Percentiles rank a stretch among this genome's conserved stretches.
Conservation (phyloP, 1,140 invertebrate genomes). For the Zophobas morio region DNA sequence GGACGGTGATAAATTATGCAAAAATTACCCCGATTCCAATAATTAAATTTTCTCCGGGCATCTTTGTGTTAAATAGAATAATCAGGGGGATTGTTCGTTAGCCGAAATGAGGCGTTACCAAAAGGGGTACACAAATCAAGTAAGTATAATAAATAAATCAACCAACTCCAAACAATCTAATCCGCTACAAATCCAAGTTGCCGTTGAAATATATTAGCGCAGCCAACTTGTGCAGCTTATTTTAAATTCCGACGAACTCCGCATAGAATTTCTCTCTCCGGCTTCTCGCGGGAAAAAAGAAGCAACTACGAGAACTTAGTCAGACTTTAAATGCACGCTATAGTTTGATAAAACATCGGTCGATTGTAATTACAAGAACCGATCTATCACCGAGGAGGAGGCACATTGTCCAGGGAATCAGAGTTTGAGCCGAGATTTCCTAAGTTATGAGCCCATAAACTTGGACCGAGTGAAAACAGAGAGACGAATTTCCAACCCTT, state of each 20-base stretch:
- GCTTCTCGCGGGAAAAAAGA: conserved; percentile 26
- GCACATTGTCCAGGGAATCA: conserved; percentile 54
- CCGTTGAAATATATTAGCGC: conserved; percentile 45
- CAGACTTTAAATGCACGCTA: conserved; percentile 1
- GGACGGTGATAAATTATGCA: conserved; percentile 31
- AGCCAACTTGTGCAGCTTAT: conserved; percentile 34
- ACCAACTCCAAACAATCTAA: conserved; percentile 46
- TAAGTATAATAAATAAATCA: conserved; percentile 47
- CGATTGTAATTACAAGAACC: conserved; percentile 52
- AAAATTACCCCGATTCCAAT: conserved; percentile 35
- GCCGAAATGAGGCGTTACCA: conserved; percentile 47
- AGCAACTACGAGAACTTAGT: background rate
- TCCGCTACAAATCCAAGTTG: conserved; percentile 46
- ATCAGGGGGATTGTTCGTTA: conserved; percentile 40
- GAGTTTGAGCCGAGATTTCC: conserved; percentile 55
- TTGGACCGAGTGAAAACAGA: conserved; percentile 54
- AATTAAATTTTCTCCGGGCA: conserved; percentile 42
- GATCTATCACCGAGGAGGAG: conserved; percentile 52
- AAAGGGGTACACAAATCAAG: conserved; percentile 46
- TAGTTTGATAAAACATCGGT: conserved; percentile 33
- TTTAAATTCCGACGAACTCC: conserved; percentile 33
- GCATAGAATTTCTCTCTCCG: conserved; percentile 20
- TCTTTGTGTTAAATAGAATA: conserved; percentile 44
- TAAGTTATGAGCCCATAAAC: conserved; percentile 55
- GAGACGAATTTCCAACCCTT: conserved; percentile 53